Evolutionary conservation across 2,888 invertebrate genomes (phyloP), one percentile per base, ranked within the genome.

Genomic region (Cartodere bifasciata): DNA sequence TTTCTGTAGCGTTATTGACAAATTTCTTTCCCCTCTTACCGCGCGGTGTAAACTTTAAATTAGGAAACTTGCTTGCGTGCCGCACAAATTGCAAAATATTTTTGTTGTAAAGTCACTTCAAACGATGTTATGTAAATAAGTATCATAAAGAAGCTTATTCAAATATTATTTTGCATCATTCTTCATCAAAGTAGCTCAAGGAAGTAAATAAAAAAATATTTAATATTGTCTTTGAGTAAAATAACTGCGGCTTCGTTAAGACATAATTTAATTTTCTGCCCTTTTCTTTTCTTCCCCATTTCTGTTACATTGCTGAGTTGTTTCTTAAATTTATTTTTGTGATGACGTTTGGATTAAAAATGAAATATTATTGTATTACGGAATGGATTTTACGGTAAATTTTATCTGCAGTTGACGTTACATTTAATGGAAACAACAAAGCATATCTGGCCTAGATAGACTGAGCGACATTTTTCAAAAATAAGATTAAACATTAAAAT

Each of bases 161-260:
- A 50, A 51, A 50, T 52, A 47, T 47, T 47, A 41, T 46, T 48
- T 39, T 34, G 38, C 42, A 42, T 40, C 47, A n/a, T n/a, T n/a
- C n/a, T n/a, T n/a, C n/a, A 39, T 49, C 52, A 50, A 51, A 50
- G 51, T 47, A 47, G 45, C 48, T 46, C 42, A 40, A 37, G 36
- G 44, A 38, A 48, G 51, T 49, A 53, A 52, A 52, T 50, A 53
- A 41, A 53, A 52, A 53, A 53, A 52, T 49, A 52, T 53, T 53
- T 53, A 52, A 53, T 53, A 53, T 53, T 50, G 51, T 50, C 49
- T 50, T 49, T 49, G 49, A 47, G 49, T 44, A 46, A 47, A 49
- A 52, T 53, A 53, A 53, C 52, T 49, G 51, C 47, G 52, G 52
- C 53, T 53, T 53, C 52, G 50, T 53, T 53, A 53, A 41, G 45